Evolutionary conservation across 2,888 invertebrate species (phyloP), one percentile per base, ranked within the genome.

Genomic region (Caenorhabditis zanzibari): DNA sequence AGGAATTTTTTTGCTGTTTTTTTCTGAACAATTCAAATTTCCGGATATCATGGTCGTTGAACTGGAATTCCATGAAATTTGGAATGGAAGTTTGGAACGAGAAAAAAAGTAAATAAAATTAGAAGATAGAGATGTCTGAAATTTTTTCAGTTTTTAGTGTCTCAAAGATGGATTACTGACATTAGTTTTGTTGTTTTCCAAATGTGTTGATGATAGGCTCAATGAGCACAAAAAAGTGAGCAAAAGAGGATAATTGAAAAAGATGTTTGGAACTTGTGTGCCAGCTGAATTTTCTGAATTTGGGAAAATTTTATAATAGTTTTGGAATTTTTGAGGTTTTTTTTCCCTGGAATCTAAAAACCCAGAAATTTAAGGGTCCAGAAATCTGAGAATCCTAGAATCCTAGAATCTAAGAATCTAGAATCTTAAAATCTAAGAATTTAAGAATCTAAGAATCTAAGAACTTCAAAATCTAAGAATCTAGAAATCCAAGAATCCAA

Each of bases 141-240:
- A 44, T 12, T n/a, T 49, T 22, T 52, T 24, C n/a, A n/a, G 16
- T 26, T 26, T 24, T 54, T 54, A 26, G 54, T 16, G 10, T 1
- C 22, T 54, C 54, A 54, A 24, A 26, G 54, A 54, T 47, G 47
- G 47, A 47, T 47, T n/a, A 26, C 26, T 54, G 26, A 26, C 38
- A 6, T 12, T 38, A 24, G 9, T 54, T 54, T 26, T 54, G 14
- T 26, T 54, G 6, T 24, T 54, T 54, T 26, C 6, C 12, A 24
- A 26, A 26, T 54, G 26, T 14, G 14, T 54, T 16, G 54, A 54
- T 54, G 49, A 49, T n/a, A n/a, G 22, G n/a, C 47, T 47, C 47
- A n/a, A 19, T 47, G 47, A 47, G 47, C 47, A 47, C n/a, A 47
- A 19, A 47, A 38, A 38, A 38, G 38, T 38, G 38, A 38, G 38